These are phyloP conservation scores for Pipistrellus nathusii DNA, from an alignment of 2,797 vertebrate genomes.

Conservation along the genomic window DNA sequence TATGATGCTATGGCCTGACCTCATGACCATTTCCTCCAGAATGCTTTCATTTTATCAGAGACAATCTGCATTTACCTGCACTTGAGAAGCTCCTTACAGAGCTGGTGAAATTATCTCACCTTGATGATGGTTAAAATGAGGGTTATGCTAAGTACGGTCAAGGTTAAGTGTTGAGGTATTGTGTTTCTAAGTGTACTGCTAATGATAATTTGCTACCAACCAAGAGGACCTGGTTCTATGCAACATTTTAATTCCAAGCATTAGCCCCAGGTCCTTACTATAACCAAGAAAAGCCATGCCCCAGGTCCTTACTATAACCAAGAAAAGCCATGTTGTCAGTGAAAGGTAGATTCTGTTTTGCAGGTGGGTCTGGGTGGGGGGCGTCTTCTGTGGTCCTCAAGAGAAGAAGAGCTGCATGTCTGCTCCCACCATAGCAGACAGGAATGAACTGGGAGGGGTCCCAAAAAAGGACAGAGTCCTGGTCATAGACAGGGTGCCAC, in stretches of 20 bases:
- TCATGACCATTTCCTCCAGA: not conserved
- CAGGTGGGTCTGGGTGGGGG: no score
- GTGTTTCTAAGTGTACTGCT: not conserved
- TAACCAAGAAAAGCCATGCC: not conserved
- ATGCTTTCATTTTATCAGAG: not conserved
- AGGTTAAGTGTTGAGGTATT: no score
- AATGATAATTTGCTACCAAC: not conserved
- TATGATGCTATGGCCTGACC: not conserved
- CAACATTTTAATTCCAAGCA: not conserved
- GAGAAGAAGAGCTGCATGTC: not conserved
- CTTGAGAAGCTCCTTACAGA: not conserved
- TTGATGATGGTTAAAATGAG: not conserved
- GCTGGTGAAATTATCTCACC: not conserved
- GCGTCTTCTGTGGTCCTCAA: fast-evolving
- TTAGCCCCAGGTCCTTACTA: not conserved
- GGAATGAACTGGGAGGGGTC: not conserved
- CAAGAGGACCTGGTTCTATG: not conserved
- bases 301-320: not conserved
- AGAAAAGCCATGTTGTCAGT: not conserved
- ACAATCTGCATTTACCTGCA: not conserved
- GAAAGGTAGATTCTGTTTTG: not conserved
- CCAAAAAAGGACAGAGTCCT: not conserved
- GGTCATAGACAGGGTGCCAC: no score
- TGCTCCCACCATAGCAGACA: no score
- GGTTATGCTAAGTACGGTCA: fast-evolving